Percentiles rank a stretch among this genome's conserved stretches.
Evolutionary conservation across 2,797 vertebrate genomes (phyloP).

Genomic region (Coregonus ussuriensis): DNA sequence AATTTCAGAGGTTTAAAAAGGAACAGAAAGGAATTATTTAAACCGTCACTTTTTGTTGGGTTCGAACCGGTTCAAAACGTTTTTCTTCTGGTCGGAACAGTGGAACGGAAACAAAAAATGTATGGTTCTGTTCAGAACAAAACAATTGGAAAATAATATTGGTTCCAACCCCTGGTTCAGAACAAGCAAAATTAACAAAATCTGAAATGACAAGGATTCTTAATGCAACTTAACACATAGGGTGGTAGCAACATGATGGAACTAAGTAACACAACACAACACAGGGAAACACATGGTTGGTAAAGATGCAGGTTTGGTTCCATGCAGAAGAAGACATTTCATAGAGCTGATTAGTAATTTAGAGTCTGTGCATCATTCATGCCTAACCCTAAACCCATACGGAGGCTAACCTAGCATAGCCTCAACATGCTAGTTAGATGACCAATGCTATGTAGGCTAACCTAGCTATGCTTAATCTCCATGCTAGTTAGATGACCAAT

Average conservation of each 20-base stretch:
- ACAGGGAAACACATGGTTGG: neutral
- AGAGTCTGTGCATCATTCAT: slow-evolving; percentile 1
- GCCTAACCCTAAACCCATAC: neutral
- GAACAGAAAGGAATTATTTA: no score
- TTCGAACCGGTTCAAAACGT: no score
- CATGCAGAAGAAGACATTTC: neutral
- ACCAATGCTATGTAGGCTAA: neutral
- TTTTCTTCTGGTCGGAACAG: no score
- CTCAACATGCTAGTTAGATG: slow-evolving; percentile 2
- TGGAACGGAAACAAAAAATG: no score
- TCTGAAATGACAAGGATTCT: neutral
- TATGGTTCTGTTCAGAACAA: no score
- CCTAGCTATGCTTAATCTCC: neutral
- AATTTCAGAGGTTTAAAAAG: no score
- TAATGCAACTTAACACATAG: neutral
- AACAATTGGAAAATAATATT: no score
- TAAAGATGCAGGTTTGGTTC: neutral
- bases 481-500: slow-evolving; percentile 12
- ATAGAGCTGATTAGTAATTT: slow-evolving; percentile 1
- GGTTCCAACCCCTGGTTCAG: no score
- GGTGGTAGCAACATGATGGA: neutral
- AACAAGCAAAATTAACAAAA: neutral
- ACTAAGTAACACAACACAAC: neutral
- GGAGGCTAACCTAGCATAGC: slow-evolving; percentile 11
- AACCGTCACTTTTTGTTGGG: no score